Evolutionary conservation across 2,888 invertebrate species (phyloP).

Genomic region (Neuroscelio doddi): DNA sequence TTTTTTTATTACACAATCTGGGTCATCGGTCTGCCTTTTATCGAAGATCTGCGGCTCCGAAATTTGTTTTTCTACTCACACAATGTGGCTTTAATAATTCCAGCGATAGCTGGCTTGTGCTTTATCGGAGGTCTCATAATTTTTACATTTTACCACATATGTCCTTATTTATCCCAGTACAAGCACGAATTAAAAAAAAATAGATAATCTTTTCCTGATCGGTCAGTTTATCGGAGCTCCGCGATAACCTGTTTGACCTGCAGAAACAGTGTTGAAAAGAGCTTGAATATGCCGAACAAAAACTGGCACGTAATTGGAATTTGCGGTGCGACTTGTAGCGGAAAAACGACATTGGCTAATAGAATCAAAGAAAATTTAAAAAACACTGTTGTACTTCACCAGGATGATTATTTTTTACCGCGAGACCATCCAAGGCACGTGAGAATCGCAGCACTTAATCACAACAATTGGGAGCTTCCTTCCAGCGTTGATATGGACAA

Average conservation of each 20-base stretch:
- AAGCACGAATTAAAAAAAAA: slow-evolving; percentile 30
- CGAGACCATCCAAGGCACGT: slow-evolving; percentile 79
- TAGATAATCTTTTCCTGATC: slow-evolving; percentile 4
- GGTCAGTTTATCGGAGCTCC: too few relatives aligned
- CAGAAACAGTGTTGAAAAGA: too few relatives aligned
- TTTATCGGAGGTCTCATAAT: slow-evolving; percentile 79
- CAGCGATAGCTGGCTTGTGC: slow-evolving; percentile 77
- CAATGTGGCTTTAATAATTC: slow-evolving; percentile 74
- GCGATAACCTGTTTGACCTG: not conserved
- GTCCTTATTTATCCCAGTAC: slow-evolving; percentile 43
- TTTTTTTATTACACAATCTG: slow-evolving; percentile 78
- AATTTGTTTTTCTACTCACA: slow-evolving; percentile 60
- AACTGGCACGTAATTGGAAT: slow-evolving; percentile 80
- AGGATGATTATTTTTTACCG: slow-evolving; percentile 84
- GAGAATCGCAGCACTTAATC: slow-evolving; percentile 78
- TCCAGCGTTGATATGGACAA: slow-evolving; percentile 82
- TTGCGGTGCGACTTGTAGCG: slow-evolving; percentile 88
- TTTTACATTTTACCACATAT: slow-evolving; percentile 77
- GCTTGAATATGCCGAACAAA: slow-evolving; percentile 57
- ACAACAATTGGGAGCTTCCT: slow-evolving; percentile 84
- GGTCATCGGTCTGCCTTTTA: slow-evolving; percentile 81
- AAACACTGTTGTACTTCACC: slow-evolving; percentile 75
- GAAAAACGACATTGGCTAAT: slow-evolving; percentile 84
- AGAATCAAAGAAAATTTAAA: slow-evolving; percentile 73
- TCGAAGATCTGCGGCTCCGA: slow-evolving; percentile 76